Conservation (phyloP, 2,797 vertebrate genomes). For the Megalops cyprinoides region DNA sequence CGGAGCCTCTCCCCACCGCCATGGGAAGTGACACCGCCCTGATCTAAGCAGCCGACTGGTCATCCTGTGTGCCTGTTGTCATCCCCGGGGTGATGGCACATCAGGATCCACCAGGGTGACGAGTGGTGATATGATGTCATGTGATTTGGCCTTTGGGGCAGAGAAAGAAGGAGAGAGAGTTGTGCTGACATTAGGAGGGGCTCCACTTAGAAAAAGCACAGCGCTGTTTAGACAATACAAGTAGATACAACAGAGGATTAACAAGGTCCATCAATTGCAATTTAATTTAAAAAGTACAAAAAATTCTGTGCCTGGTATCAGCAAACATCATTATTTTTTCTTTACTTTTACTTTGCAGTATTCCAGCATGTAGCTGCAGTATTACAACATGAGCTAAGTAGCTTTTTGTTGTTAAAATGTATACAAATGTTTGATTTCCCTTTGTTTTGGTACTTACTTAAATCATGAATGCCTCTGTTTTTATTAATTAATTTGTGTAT, state of each 20-base stretch:
- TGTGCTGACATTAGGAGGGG: background rate
- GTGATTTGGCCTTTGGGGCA: background rate
- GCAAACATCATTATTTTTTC: background rate
- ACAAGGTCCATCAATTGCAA: background rate
- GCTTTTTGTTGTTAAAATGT: background rate
- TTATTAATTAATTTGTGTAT: background rate
- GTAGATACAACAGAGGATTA: background rate
- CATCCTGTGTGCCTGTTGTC: background rate
- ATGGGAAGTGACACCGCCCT: background rate
- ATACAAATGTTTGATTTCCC: background rate
- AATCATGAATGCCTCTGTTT: background rate
- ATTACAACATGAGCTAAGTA: background rate
- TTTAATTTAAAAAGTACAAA: background rate
- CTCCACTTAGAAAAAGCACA: background rate
- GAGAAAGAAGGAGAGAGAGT: background rate
- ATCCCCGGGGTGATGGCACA: background rate
- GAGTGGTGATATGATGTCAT: conserved; percentile 11
- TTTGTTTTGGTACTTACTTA: background rate
- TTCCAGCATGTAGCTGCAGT: background rate
- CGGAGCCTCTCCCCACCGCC: background rate
- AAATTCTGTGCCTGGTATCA: no score
- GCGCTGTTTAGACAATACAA: background rate
- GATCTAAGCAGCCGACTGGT: background rate
- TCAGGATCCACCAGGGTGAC: background rate
- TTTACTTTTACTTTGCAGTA: background rate